These are phyloP conservation scores for Gymnocypris eckloni DNA, from an alignment of 2,797 vertebrate species.

Conservation along the genomic window DNA sequence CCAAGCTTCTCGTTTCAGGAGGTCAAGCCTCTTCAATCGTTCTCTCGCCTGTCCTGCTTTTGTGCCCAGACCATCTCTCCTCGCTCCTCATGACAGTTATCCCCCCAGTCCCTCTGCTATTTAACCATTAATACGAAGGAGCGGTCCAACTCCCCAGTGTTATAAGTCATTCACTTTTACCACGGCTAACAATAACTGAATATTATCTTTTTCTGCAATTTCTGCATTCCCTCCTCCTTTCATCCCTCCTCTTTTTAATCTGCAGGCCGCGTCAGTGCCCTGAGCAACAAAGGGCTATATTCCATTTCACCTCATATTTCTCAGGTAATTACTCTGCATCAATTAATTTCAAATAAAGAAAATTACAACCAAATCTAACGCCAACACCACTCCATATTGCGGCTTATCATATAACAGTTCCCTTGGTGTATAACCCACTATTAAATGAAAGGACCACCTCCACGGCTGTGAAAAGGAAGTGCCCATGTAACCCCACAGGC, in stretches of 20 bases:
- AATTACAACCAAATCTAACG: conserved; percentile 64
- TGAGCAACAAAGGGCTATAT: conserved; percentile 72
- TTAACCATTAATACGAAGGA: conserved; percentile 73
- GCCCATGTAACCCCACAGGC: conserved; percentile 58
- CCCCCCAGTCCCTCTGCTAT: conserved; percentile 66
- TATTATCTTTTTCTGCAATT: conserved; percentile 65
- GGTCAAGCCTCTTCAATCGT: background rate
- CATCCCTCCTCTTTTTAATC: conserved; percentile 68
- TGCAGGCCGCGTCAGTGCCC: conserved; percentile 65
- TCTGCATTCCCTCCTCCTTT: conserved; percentile 16
- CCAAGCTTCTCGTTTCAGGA: background rate
- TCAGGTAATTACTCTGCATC: conserved; percentile 76
- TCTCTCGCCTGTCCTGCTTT: background rate
- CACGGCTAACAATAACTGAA: conserved; percentile 73
- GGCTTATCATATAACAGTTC: conserved; percentile 61
- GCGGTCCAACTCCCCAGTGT: conserved; percentile 70
- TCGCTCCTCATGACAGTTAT: conserved; percentile 48
- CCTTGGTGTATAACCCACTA: conserved; percentile 61
- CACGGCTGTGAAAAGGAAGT: conserved; percentile 22
- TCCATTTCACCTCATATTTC: conserved; percentile 73
- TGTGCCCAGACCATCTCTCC: conserved; percentile 52
- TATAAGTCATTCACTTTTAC: conserved; percentile 74
- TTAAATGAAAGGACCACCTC: conserved; percentile 66
- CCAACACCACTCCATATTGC: conserved; percentile 55
- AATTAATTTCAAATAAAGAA: conserved; percentile 74